Evolutionary conservation across 2,113 vertebrate genomes (phyloP).

Genomic region (Galbula dea): DNA sequence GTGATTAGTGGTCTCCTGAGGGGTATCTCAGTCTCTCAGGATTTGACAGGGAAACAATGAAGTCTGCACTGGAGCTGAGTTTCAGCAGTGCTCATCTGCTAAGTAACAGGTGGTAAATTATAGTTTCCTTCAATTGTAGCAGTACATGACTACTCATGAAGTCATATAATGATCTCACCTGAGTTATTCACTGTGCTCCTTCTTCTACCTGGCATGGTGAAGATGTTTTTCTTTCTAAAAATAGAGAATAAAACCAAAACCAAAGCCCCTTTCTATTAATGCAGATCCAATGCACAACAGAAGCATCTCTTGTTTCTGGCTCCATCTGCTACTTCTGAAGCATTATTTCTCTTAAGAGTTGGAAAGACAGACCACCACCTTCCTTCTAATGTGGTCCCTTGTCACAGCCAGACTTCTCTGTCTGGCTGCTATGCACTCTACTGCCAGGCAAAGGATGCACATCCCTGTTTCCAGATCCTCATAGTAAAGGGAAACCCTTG

Average conservation of each 20-base stretch:
- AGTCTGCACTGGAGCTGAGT: neutral
- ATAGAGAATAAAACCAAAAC: neutral
- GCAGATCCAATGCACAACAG: neutral
- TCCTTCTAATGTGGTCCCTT: neutral
- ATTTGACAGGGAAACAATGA: conserved; percentile 43
- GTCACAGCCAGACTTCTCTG: neutral
- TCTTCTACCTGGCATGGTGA: neutral
- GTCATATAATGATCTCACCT: conserved; percentile 45
- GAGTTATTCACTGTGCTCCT: conserved; percentile 6
- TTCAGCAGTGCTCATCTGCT: conserved; percentile 42
- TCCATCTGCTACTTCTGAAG: neutral
- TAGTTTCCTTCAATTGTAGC: conserved; percentile 52
- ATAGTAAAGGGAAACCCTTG: neutral
- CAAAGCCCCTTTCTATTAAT: neutral
- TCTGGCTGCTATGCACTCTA: neutral
- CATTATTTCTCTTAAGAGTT: neutral
- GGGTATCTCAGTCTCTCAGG: conserved; percentile 14
- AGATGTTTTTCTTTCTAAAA: conserved; percentile 30
- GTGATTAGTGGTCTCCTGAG: conserved; percentile 36
- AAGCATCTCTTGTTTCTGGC: neutral
- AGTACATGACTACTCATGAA: neutral
- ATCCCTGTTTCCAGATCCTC: neutral
- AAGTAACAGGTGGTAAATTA: conserved; percentile 27
- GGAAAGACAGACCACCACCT: neutral
- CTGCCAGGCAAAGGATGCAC: neutral